A percentile compares a stretch with the other conserved stretches of the same genome.
phyloP scores from a whole-genome alignment of 2,888 invertebrate genomes.

The Liodrosophila aerea region DNA sequence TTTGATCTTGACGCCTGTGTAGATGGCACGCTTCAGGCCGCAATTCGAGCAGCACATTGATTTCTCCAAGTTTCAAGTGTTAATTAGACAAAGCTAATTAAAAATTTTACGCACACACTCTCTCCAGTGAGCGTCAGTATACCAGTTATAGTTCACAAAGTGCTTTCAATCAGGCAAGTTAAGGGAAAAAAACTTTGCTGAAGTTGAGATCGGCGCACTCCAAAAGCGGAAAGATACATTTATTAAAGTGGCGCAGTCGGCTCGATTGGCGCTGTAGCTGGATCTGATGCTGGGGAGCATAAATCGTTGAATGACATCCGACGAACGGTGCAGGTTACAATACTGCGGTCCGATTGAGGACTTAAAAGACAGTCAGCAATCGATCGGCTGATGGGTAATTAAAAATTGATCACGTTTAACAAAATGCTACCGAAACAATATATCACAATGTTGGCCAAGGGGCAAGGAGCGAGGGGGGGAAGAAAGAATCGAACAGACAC shows the following conservation, averaged over 20 bases:
- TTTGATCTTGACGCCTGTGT: conserved; percentile 70
- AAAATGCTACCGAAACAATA: conserved; percentile 78
- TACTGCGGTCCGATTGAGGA: conserved; percentile 67
- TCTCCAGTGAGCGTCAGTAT: conserved; percentile 33
- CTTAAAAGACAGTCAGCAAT: conserved; percentile 22
- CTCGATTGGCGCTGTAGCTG: conserved; percentile 28
- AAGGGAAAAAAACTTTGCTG: conserved; percentile 7
- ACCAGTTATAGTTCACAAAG: conserved; percentile 26
- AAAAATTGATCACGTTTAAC: conserved; percentile 81
- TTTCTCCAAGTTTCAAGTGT: conserved; percentile 58
- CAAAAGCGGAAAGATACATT: conserved; percentile 71
- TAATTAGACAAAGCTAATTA: conserved; percentile 76
- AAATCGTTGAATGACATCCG: conserved; percentile 79
- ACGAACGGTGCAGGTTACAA: conserved; percentile 75
- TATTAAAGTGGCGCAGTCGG: conserved; percentile 68
- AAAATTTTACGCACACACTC: conserved; percentile 69
- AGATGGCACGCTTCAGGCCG: conserved; percentile 64
- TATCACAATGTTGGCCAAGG: conserved; percentile 54
- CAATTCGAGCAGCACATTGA: conserved; percentile 14
- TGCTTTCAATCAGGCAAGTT: conserved; percentile 39
- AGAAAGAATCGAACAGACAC: conserved; percentile 9
- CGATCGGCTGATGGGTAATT: conserved; percentile 75
- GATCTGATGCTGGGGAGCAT: conserved; percentile 46
- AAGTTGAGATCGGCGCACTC: conserved; percentile 25
- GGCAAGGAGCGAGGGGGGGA: conserved; percentile 2